A percentile compares a stretch with the other conserved stretches of the same genome.
phyloP scores from a whole-genome alignment of 2,888 invertebrate species.

The Orchesella flavescens region DNA sequence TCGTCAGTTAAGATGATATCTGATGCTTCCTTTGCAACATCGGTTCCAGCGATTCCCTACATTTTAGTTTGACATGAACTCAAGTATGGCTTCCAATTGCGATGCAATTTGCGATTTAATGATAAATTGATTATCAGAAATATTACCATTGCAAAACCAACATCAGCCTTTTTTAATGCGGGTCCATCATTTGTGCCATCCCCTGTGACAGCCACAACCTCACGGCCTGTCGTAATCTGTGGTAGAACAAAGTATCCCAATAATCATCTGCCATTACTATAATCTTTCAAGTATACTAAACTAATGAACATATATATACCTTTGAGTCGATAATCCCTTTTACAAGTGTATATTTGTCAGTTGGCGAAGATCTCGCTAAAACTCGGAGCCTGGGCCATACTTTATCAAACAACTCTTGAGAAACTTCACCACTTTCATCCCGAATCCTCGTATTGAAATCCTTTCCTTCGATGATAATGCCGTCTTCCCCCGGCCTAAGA shows the following conservation, averaged over 20 bases:
- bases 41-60: conserved; percentile 98
- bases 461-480: conserved; percentile 95
- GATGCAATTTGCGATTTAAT: too few species aligned
- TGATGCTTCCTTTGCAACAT: conserved; percentile 99
- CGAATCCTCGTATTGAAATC: conserved; percentile 95
- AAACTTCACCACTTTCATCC: conserved; percentile 90
- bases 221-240: conserved; percentile 83
- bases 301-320: too few species aligned
- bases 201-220: conserved; percentile 98
- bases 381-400: conserved; percentile 98
- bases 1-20: conserved; percentile 99
- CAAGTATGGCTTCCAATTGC: too few species aligned
- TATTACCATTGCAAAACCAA: conserved; percentile 97
- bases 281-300: too few species aligned
- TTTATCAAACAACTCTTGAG: conserved; percentile 93
- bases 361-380: conserved; percentile 97
- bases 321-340: conserved; percentile 99
- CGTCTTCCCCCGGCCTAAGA: conserved; percentile 88
- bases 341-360: conserved; percentile 97
- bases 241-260: neutral
- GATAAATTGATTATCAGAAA: too few species aligned
- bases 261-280: too few species aligned
- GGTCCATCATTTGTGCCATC: conserved; percentile 99
- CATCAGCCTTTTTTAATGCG: conserved; percentile 97
- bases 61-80: too few species aligned